Conservation (phyloP, 2,113 vertebrate species). For the Petaurus breviceps region DNA sequence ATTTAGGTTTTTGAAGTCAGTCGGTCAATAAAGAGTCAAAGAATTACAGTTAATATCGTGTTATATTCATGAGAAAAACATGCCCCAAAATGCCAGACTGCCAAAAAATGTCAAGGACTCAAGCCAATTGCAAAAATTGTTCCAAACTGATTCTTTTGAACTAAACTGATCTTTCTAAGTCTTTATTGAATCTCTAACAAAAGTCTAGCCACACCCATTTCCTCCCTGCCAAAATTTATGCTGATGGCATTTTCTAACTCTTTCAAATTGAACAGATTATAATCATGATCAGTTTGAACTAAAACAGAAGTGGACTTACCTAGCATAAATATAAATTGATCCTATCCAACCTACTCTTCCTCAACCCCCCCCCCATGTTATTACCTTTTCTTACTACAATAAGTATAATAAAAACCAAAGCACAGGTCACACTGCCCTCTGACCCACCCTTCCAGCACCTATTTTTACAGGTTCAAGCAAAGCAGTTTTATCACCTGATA, state of each 20-base stretch:
- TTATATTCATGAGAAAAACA: constrained; percentile 34
- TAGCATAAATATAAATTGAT: not conserved
- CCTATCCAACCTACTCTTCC: not conserved
- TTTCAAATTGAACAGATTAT: constrained; percentile 27
- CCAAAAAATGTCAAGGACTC: constrained; percentile 44
- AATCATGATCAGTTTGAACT: not conserved
- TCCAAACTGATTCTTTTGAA: constrained; percentile 60
- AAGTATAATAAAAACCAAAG: not conserved
- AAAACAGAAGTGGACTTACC: not conserved
- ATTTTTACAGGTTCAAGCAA: not conserved
- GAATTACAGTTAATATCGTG: constrained; percentile 26
- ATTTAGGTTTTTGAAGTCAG: constrained; percentile 2
- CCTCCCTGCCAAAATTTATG: constrained; percentile 27
- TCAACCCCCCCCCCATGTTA: no score
- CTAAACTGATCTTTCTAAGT: constrained; percentile 46
- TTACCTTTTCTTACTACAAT: not conserved
- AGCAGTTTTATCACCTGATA: not conserved
- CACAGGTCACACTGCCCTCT: not conserved
- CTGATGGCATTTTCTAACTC: constrained; percentile 37
- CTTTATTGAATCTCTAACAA: constrained; percentile 19
- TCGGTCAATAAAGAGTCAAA: not conserved
- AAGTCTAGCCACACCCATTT: not conserved
- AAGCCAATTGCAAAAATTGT: constrained; percentile 57
- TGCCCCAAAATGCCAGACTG: constrained; percentile 36
- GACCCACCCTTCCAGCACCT: not conserved